phyloP scores from a whole-genome alignment of 2,113 vertebrate species.

The Steatornis caripensis region DNA sequence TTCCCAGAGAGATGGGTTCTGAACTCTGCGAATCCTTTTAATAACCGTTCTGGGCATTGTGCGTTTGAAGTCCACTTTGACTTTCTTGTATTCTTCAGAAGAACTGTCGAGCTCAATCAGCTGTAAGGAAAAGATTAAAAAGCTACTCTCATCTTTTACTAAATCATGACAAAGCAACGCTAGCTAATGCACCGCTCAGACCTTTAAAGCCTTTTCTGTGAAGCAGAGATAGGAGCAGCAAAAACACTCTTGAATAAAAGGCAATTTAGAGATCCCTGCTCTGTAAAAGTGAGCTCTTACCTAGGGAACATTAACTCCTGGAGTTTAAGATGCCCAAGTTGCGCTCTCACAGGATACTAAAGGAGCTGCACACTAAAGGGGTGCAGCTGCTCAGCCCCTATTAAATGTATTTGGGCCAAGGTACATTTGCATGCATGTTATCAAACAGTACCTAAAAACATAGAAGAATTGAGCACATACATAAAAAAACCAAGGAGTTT shows the following conservation, averaged over 20 bases:
- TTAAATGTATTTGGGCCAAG: neutral
- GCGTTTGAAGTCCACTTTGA: constrained; percentile 64
- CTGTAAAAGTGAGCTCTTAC: neutral
- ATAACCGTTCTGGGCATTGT: constrained; percentile 75
- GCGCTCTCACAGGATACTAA: neutral
- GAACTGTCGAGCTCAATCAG: constrained; percentile 66
- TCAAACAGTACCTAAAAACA: neutral
- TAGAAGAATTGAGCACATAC: neutral
- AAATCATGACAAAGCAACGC: neutral
- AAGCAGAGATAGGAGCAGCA: neutral
- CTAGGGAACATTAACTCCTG: neutral
- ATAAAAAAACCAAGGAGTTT: neutral
- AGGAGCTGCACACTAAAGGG: neutral
- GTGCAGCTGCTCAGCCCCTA: neutral
- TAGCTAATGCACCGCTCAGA: neutral
- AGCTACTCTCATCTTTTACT: neutral
- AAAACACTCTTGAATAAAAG: neutral
- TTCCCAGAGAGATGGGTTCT: constrained; percentile 84
- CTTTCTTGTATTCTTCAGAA: constrained; percentile 68
- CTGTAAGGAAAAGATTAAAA: constrained; percentile 58
- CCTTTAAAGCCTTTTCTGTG: neutral
- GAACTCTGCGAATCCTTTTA: constrained; percentile 77
- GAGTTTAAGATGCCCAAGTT: neutral
- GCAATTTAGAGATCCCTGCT: neutral
- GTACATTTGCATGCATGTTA: neutral